Percentiles rank a stretch among this genome's conserved stretches.
phyloP scores from a whole-genome alignment of 2,888 invertebrate species.

The Sphaerophoria rueppellii region DNA sequence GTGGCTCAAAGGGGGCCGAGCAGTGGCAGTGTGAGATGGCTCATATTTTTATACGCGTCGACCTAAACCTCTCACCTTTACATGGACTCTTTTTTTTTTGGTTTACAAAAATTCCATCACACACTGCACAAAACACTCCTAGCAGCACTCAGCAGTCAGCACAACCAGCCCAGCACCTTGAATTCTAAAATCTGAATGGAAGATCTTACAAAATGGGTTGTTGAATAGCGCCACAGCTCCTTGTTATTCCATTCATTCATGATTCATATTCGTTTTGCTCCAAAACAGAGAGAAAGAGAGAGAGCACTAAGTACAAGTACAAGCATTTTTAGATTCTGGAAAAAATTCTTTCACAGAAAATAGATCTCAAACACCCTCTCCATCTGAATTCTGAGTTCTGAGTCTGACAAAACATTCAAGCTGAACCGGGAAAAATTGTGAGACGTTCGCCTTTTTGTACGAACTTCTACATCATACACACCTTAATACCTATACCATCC shows the following conservation, averaged over 20 bases:
- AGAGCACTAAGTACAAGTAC: neutral
- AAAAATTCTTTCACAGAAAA: constrained; percentile 4
- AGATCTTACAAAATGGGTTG: constrained; percentile 53
- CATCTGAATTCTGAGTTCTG: neutral
- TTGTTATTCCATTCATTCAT: constrained; percentile 55
- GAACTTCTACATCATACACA: neutral
- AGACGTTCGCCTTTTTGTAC: constrained; percentile 42
- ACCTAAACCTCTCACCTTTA: constrained; percentile 73
- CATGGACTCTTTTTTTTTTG: constrained; percentile 40
- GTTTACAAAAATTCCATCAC: constrained; percentile 39
- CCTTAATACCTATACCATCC: constrained; percentile 11
- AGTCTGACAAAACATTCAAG: neutral
- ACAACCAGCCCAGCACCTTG: constrained; percentile 15
- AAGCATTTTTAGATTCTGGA: constrained; percentile 54
- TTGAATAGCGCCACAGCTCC: constrained; percentile 50
- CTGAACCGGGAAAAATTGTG: constrained; percentile 29
- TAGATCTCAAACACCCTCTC: neutral
- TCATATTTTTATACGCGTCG: constrained; percentile 31
- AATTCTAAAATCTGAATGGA: constrained; percentile 36
- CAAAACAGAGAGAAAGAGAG: neutral
- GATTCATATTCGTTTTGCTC: neutral
- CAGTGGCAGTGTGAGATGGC: constrained; percentile 1
- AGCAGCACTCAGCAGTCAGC: no score
- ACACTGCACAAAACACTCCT: constrained; percentile 30
- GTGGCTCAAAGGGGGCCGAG: neutral